Evolutionary conservation across 1,140 invertebrate genomes (phyloP), one percentile per base, ranked within the genome.

Genomic region (Samia ricini): DNA sequence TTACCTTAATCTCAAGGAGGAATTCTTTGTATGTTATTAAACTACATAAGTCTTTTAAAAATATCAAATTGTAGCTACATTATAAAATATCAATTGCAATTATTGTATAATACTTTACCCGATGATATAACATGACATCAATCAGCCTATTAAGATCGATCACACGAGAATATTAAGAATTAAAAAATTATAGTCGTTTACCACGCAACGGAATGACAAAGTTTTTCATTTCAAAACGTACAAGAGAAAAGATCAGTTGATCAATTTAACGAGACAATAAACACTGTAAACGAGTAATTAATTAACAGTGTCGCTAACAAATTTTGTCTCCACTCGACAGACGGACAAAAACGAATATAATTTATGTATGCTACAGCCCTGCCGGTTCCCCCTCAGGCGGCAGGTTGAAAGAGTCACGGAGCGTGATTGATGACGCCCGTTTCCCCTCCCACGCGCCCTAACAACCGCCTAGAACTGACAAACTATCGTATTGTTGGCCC

Each of bases 361-460:
- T 87, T 86, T 88, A 86, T 81, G 74, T 77, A 50, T 67, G 75
- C 70, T 68, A 49, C 78, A 79, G 69, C 81, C 85, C 82, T 83
- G 69, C 61, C 48, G 4, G 33, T 54, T 42, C 36, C 36, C 26
- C 61, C 49, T 29, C 66, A 67, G 81, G 72, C 88, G 83, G 87
- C 88, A 89, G 89, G 86, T 91, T 91, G 88, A 88, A 88, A 88
- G 87, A 90, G 88, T 89, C 89, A 85, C 76, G 80, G 61, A 64
- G 82, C 57, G 82, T 90, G 89, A 91, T 91, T 87, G 89, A 91
- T 90, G 88, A 81, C 72, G 70, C 72, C 63, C 60, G 66, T 60
- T 63, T 65, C 61, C 22, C 75, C 83, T 69, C 81, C 86, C 79
- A 80, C 81, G 70, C 73, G 76, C 65, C 73, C 71, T 76, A 77